phyloP scores from a whole-genome alignment of 2,113 vertebrate genomes.

The Lanius ludovicianus region DNA sequence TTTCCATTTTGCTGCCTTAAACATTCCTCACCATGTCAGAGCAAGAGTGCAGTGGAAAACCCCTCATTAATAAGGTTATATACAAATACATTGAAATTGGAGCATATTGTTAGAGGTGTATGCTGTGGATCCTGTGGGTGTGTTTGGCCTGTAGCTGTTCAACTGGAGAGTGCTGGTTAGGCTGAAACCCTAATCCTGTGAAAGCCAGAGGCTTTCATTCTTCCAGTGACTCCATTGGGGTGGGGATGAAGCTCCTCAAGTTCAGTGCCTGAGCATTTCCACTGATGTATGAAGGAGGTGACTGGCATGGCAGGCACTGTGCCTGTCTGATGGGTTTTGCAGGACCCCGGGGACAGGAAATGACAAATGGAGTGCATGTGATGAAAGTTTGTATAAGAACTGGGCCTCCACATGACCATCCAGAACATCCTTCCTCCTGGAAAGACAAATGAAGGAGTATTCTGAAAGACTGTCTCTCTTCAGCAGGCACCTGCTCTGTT shows the following conservation, averaged over 20 bases:
- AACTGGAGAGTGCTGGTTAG: background rate
- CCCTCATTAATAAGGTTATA: background rate
- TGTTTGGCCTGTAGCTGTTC: background rate
- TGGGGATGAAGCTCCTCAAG: background rate
- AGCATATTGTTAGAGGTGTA: background rate
- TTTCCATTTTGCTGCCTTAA: background rate
- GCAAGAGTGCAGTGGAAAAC: conserved; percentile 2
- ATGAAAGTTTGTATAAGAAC: background rate
- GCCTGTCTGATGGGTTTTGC: rapidly evolving
- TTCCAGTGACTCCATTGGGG: background rate
- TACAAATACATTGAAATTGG: background rate
- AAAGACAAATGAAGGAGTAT: background rate
- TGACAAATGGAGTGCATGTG: background rate
- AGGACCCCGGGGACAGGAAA: background rate
- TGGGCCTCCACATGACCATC: background rate
- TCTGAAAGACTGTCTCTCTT: background rate
- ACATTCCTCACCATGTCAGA: background rate
- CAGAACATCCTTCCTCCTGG: background rate
- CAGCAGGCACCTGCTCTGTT: background rate
- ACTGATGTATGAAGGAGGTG: background rate
- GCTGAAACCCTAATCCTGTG: background rate
- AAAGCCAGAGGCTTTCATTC: background rate
- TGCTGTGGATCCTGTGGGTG: background rate
- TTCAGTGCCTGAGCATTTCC: rapidly evolving
- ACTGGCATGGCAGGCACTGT: background rate